Evolutionary conservation across 2,113 vertebrate genomes (phyloP).

Genomic region (human): GRCh38 chr5:66881001-66881500

Average conservation of each 20-base stretch:
- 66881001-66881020: neutral
- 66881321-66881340: neutral
- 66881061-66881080: neutral
- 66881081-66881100: neutral
- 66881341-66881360: neutral
- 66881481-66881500: neutral
- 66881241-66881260: neutral
- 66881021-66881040: neutral
- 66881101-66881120: no score
- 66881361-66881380: neutral
- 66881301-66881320: neutral
- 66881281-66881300: neutral
- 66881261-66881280: neutral
- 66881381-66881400: neutral
- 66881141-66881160: neutral
- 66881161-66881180: conserved; percentile 17
- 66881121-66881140: neutral
- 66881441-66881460: neutral
- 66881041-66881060: neutral
- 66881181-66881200: neutral
- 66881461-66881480: neutral
- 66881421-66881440: neutral
- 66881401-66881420: neutral
- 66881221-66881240: neutral
- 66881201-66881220: neutral